Evolutionary conservation across 2,113 vertebrate species (phyloP).

Genomic region (Proterorhinus semilunaris): DNA sequence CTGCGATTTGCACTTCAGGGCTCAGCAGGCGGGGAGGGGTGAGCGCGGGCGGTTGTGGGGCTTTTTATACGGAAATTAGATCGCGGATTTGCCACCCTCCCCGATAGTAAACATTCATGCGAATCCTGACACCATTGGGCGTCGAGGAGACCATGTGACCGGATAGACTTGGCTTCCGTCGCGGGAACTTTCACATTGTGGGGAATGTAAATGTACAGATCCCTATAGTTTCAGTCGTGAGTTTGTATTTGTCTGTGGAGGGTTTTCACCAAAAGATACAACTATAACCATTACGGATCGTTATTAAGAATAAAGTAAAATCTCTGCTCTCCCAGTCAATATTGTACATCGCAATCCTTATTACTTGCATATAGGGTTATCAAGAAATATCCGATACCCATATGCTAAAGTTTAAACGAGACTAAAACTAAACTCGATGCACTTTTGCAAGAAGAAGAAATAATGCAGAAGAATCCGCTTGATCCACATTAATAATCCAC

Average conservation of each 20-base stretch:
- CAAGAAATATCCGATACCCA: too few relatives aligned
- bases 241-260: conserved; percentile 8
- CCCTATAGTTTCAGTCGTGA: conserved; percentile 20
- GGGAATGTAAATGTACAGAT: conserved; percentile 18
- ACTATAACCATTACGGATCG: background rate
- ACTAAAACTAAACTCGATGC: too few relatives aligned
- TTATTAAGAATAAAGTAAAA: too few relatives aligned
- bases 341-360: background rate
- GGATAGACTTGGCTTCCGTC: conserved; percentile 12
- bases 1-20: conserved; percentile 87
- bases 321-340: background rate
- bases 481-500: too few relatives aligned
- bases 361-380: too few relatives aligned
- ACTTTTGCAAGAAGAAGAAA: too few relatives aligned
- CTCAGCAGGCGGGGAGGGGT: conserved; percentile 80
- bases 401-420: too few relatives aligned
- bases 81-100: conserved; percentile 74
- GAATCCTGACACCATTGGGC: conserved; percentile 59
- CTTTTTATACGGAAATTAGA: conserved; percentile 87
- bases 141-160: conserved; percentile 35
- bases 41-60: conserved; percentile 32
- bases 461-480: too few relatives aligned
- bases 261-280: background rate
- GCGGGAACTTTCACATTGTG: conserved; percentile 65
- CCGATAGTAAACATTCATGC: conserved; percentile 79